Conservation (phyloP, 2,888 invertebrate genomes). For the Dorcus hopei region DNA sequence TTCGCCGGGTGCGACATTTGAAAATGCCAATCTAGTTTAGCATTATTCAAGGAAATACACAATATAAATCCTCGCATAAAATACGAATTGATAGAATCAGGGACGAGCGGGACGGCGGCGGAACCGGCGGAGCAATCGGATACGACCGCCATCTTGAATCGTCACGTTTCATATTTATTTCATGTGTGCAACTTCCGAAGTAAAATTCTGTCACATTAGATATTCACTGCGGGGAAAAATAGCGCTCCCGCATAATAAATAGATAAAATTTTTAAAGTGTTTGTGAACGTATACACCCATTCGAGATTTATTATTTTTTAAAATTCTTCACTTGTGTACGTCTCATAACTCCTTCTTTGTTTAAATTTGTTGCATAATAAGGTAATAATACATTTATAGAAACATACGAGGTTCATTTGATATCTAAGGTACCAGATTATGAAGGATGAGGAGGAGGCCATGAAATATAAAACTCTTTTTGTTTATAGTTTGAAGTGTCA, state of each 20-base stretch:
- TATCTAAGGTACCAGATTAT: no score
- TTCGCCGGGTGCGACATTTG: neutral
- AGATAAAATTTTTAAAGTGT: constrained; percentile 7
- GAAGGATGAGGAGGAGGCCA: no score
- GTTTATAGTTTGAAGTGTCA: no score
- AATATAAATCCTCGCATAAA: neutral
- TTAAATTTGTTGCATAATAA: no score
- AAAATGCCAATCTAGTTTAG: neutral
- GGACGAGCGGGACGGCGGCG: neutral
- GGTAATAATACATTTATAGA: no score
- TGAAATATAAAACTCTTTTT: no score
- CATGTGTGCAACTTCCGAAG: neutral
- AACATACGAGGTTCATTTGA: no score
- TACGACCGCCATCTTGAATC: neutral
- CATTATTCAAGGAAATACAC: neutral
- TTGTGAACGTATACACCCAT: neutral
- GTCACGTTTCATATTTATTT: neutral
- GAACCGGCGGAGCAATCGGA: neutral
- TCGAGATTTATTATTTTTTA: no score
- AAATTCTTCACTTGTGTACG: no score
- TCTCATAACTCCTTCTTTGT: no score
- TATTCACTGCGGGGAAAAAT: neutral
- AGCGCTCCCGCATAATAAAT: neutral
- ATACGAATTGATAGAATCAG: neutral
- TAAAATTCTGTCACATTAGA: neutral